phyloP scores from a whole-genome alignment of 2,888 invertebrate genomes.

The Leptopilina drosophilae region DNA sequence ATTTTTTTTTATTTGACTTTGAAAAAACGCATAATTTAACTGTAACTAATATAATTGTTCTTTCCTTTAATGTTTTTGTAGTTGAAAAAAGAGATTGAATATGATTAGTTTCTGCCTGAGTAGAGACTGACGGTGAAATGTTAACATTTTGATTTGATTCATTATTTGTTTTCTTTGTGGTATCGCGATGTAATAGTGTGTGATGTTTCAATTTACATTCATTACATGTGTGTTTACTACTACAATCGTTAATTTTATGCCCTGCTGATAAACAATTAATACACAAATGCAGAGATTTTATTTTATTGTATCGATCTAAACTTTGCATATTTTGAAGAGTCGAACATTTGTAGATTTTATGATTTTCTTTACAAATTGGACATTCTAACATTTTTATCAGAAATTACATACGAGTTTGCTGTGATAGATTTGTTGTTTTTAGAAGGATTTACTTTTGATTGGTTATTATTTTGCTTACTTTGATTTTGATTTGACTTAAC shows the following conservation, averaged over 20 bases:
- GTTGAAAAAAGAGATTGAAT: not conserved
- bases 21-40: not conserved
- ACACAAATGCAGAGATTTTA: not conserved
- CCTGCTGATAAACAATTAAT: too few relatives aligned
- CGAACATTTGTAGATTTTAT: not conserved
- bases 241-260: too few relatives aligned
- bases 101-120: not conserved
- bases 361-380: not conserved
- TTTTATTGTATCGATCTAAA: conserved; percentile 5
- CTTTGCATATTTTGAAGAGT: not conserved
- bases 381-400: not conserved
- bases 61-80: not conserved
- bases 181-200: not conserved
- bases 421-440: not conserved
- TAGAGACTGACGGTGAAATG: not conserved
- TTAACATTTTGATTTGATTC: not conserved
- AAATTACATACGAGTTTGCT: not conserved
- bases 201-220: not conserved
- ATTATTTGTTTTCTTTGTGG: not conserved
- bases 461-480: not conserved
- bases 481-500: not conserved
- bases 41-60: not conserved
- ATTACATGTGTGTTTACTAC: not conserved
- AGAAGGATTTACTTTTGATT: not conserved
- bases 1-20: not conserved